A percentile compares a stretch with the other conserved stretches of the same genome.
Evolutionary conservation across 2,113 vertebrate genomes (phyloP).

Genomic region (Galeopterus variegatus): DNA sequence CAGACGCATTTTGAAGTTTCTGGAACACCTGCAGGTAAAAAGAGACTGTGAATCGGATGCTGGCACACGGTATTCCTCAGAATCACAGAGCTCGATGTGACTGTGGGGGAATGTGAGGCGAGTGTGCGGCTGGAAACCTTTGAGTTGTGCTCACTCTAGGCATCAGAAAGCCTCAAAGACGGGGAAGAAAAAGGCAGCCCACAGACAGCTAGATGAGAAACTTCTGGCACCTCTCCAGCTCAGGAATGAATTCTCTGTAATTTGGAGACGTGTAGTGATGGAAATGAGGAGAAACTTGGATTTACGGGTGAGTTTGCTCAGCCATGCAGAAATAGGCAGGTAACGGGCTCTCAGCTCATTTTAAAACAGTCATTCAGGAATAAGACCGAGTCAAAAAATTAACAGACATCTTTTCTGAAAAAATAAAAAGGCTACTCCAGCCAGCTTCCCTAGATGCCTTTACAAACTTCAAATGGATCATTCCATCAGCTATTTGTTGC

Average conservation of each 20-base stretch:
- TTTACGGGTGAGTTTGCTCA: conserved; percentile 79
- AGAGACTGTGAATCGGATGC: conserved; percentile 69
- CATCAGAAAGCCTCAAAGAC: conserved; percentile 86
- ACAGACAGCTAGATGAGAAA: conserved; percentile 87
- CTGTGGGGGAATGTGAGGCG: conserved; percentile 73
- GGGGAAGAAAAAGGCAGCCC: conserved; percentile 82
- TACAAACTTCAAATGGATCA: conserved; percentile 79
- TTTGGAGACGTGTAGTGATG: conserved; percentile 80
- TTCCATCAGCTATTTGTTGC: conserved; percentile 75
- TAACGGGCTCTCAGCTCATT: conserved; percentile 76
- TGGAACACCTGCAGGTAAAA: conserved; percentile 86
- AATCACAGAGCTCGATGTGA: conserved; percentile 80
- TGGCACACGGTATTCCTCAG: conserved; percentile 74
- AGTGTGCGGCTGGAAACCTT: conserved; percentile 83
- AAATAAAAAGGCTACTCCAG: conserved; percentile 72
- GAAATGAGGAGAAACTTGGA: conserved; percentile 85
- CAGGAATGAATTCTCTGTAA: conserved; percentile 85
- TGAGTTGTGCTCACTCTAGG: conserved; percentile 88
- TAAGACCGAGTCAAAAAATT: conserved; percentile 22
- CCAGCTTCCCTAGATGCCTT: conserved; percentile 72
- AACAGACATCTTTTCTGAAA: conserved; percentile 17
- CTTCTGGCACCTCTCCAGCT: conserved; percentile 89
- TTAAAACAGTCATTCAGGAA: conserved; percentile 64
- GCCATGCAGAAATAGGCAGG: conserved; percentile 81
- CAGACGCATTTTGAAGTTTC: conserved; percentile 91